phyloP scores from a whole-genome alignment of 2,888 invertebrate species.

The Rotaria sp. region DNA sequence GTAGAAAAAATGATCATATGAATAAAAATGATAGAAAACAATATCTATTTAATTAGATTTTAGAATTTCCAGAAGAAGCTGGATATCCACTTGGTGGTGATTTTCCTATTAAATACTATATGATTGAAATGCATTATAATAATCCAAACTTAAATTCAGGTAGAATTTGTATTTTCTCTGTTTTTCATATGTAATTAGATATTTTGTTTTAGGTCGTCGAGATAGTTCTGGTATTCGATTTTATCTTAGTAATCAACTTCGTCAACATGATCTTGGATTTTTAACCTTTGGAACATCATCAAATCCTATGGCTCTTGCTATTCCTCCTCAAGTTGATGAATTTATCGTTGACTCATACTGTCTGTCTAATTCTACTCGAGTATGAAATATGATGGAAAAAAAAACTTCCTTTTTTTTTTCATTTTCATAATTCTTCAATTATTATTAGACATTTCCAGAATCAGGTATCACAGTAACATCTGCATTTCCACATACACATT shows the following conservation, averaged over 20 bases:
- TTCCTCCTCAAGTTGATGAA: too few relatives aligned
- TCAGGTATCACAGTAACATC: too few relatives aligned
- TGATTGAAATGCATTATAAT: conserved; percentile 35
- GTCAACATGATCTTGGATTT: conserved; percentile 29
- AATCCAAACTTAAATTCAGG: conserved; percentile 29
- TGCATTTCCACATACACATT: too few relatives aligned
- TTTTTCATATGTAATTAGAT: not conserved
- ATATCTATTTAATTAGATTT: not conserved
- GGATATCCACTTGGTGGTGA: conserved; percentile 35
- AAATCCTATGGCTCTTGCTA: too few relatives aligned
- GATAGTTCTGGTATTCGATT: conserved; percentile 17
- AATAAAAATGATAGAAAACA: too few relatives aligned
- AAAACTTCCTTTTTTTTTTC: too few relatives aligned
- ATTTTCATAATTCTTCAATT: too few relatives aligned
- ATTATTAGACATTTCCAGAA: too few relatives aligned
- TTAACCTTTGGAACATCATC: too few relatives aligned
- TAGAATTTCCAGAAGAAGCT: not conserved
- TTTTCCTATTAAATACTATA: not conserved
- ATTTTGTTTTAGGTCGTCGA: not conserved
- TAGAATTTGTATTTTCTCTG: not conserved
- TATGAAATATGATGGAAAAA: too few relatives aligned
- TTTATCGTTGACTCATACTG: too few relatives aligned
- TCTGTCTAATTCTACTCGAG: too few relatives aligned
- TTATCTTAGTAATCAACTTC: conserved; percentile 22
- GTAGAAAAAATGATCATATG: not conserved